A percentile compares a stretch with the other conserved stretches of the same genome.
Conservation (phyloP, 2,797 vertebrate genomes). For the Thamnophis elegans region DNA sequence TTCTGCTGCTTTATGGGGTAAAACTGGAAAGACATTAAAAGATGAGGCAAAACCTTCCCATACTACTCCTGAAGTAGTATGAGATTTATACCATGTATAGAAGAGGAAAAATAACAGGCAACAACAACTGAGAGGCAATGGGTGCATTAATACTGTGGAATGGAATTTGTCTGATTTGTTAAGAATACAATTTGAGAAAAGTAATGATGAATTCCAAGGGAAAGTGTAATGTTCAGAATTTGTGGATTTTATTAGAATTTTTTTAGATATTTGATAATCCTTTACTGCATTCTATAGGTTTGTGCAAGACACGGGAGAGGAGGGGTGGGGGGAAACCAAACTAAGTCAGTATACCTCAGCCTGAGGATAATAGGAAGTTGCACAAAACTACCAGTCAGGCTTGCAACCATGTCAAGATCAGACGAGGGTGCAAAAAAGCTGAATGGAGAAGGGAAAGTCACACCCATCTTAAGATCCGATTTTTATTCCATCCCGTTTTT, state of each 20-base stretch:
- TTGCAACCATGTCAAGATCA: not conserved
- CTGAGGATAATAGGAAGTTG: not conserved
- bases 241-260: not conserved
- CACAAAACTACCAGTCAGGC: no score
- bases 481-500: not conserved
- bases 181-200: not conserved
- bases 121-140: not conserved
- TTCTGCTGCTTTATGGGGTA: no score
- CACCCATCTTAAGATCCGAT: not conserved
- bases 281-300: not conserved
- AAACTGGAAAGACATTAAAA: not conserved
- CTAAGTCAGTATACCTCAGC: not conserved
- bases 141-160: no score
- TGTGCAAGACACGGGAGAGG: not conserved
- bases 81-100: not conserved
- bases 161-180: not conserved
- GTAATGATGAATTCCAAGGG: not conserved
- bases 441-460: not conserved
- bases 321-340: accelerated
- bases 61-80: not conserved
- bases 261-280: not conserved
- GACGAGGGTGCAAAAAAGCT: not conserved
- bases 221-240: not conserved
- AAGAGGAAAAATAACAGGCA: not conserved
- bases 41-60: not conserved